Base-by-base conservation (phyloP, 37 sponge, comb jelly and placozoan species). In the Agelas oroides region DNA sequence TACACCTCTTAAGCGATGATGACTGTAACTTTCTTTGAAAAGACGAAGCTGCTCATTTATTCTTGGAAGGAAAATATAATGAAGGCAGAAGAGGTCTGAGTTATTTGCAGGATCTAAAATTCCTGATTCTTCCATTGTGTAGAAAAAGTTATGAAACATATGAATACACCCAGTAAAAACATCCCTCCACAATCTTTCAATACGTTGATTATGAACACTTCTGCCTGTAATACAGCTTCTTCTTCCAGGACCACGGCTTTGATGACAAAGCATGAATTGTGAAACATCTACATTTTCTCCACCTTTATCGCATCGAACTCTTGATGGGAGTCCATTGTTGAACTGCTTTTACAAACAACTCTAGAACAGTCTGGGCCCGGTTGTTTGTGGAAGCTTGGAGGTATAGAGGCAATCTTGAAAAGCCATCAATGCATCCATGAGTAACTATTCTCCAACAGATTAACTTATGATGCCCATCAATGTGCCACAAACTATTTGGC, bases 381-480 rank as follows among this genome's bases (percentile, higher is more conserved):
- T 88, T 88, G 61, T 82, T 76, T n/a, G n/a, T n/a, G 20, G 83
- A 76, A 27, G 76, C 75, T 61, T 59, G 57, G 14, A 88, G 59
- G 58, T 75, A 88, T 18, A 88, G 84, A 77, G 84, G 84, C 32
- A 83, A 34, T 53, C 84, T 63, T 14, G 89, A 88, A 54, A 65
- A 88, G 1, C 89, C 89, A 58, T 88, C 89, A 20, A 88, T 74
- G 37, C 84, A 83, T 39, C 83, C 83, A 88, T 82, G 89, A 58
- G 83, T 76, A 21, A 88, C 78, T 37, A 88, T 70, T 59, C 84
- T 65, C 89, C 89, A 88, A 35, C 76, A 54, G 69, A 85, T 72
- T 31, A 81, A 75, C 27, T 76, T 81, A 46, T 81, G 83, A 30
- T 81, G 27, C 32, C 83, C 83, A 56, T 85, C 78, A n/a, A 85